Evolutionary conservation across 2,113 vertebrate genomes (phyloP).

Genomic region (Rhinichthys klamathensis): DNA sequence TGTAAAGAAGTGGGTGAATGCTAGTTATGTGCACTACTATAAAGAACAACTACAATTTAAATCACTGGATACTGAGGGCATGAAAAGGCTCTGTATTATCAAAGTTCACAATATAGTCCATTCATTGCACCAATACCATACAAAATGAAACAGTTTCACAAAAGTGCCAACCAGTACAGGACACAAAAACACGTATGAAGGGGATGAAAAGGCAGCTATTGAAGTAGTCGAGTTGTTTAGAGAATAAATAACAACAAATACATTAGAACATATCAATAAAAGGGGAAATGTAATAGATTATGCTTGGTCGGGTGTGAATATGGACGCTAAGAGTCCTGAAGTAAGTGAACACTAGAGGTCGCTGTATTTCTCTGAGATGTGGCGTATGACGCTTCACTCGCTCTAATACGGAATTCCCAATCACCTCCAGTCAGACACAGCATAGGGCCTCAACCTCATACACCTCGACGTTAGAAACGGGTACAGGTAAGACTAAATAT

Average conservation of each 20-base stretch:
- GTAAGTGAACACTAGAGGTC: background rate
- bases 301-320: background rate
- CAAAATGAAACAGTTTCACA: background rate
- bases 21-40: no score
- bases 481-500: constrained; percentile 8
- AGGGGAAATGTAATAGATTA: background rate
- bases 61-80: background rate
- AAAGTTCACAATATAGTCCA: background rate
- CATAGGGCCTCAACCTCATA: background rate
- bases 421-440: constrained; percentile 29
- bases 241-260: background rate
- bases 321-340: background rate
- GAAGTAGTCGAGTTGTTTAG: background rate
- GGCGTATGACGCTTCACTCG: constrained; percentile 28
- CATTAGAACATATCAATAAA: background rate
- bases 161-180: background rate
- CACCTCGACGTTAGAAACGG: constrained; percentile 8
- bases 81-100: background rate
- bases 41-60: background rate
- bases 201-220: background rate
- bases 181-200: background rate
- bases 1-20: background rate
- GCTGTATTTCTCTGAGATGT: constrained; percentile 6
- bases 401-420: constrained; percentile 23
- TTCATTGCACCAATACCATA: background rate